Base-by-base conservation (phyloP, 2,888 invertebrate genomes). In the Dynastes maya region DNA sequence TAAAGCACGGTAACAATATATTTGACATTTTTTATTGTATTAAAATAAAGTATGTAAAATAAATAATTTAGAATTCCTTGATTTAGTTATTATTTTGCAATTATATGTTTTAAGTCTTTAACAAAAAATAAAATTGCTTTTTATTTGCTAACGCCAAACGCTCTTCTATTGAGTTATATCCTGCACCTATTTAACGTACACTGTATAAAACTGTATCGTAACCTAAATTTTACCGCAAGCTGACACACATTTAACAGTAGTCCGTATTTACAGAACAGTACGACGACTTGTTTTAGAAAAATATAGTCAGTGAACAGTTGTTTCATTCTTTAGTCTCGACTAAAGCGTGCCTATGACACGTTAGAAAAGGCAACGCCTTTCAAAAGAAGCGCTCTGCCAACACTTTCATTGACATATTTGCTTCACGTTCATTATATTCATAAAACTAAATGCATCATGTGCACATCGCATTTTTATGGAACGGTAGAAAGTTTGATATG, bases 181-280 rank as follows among this genome's bases (percentile, higher is more conserved):
- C 37, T 37, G 40, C 40, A 45, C 45, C 27, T 74, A 72, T 71
- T 29, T 76, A 58, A 40, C 27, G 22, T 37, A n/a, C 29, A 67
- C 68, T 68, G 68, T 49, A 77, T 29, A n/a, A 80, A 79, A 80
- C 81, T 79, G 82, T 81, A 81, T 77, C 72, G 77, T 79, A 81
- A 81, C 80, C 79, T 80, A 81, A 80, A 80, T 80, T 81, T 80
- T 81, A 82, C 82, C 82, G 82, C 78, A 82, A 80, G 63, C 55
- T 78, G 82, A 80, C 82, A 80, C 58, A 81, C 80, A 78, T 81
- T 77, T 40, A 67, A 40, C 22, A 45, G 58, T 58, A 58, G 22
- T 37, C 16, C 64, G 55, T 65, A 40, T 55, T 55, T 76, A 67
- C 51, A 67, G 58, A 45, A 76, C 67, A 68, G 67, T 11, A 53